These are phyloP conservation scores for Phytoseiulus persimilis DNA, from an alignment of 2,888 invertebrate species.

Conservation along the genomic window DNA sequence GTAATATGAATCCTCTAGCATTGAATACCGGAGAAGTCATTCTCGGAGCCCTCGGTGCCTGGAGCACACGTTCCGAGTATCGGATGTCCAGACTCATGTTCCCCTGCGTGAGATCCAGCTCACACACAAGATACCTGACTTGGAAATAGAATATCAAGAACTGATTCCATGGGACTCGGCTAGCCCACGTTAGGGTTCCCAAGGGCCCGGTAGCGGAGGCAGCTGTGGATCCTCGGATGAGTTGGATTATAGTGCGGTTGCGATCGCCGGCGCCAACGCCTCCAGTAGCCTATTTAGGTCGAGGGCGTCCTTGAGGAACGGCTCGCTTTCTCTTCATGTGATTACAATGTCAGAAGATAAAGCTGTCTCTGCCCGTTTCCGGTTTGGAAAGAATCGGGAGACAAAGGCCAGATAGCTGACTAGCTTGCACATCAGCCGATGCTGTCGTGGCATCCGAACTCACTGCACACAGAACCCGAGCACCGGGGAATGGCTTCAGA, in stretches of 20 bases:
- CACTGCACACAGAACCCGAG: neutral
- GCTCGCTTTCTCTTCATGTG: neutral
- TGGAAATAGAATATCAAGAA: too few species aligned
- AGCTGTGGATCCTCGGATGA: too few species aligned
- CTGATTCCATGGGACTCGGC: too few species aligned
- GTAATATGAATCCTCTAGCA: neutral
- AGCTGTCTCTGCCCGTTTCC: neutral
- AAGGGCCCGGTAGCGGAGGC: too few species aligned
- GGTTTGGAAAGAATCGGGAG: neutral
- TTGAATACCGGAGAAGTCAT: neutral
- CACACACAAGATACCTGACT: too few species aligned
- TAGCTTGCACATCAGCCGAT: neutral
- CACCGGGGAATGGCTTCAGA: neutral
- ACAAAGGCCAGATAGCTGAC: neutral
- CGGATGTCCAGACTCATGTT: neutral
- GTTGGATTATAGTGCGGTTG: too few species aligned
- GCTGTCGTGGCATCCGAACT: neutral
- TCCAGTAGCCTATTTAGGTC: neutral
- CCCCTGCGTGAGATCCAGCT: neutral
- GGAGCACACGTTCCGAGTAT: neutral
- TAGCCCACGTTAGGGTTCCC: too few species aligned
- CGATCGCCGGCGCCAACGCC: neutral
- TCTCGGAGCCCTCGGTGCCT: neutral
- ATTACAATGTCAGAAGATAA: neutral
- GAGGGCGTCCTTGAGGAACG: neutral